A percentile compares a stretch with the other conserved stretches of the same genome.
phyloP scores from a whole-genome alignment of 1,140 invertebrate species.

The Lysiphlebus fabarum region DNA sequence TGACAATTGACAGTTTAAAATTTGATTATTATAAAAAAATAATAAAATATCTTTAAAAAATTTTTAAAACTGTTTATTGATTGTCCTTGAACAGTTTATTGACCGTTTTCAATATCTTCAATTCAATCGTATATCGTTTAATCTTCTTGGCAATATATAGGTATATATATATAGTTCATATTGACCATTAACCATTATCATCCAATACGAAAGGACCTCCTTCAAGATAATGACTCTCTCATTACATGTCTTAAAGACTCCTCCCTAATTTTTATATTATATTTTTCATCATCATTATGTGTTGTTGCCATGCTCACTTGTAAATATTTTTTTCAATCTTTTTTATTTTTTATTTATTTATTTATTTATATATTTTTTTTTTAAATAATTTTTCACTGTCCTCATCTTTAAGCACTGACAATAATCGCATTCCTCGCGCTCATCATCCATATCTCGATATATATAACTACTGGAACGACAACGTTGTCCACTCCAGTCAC shows the following conservation, averaged over 20 bases:
- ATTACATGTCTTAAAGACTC: slow-evolving; percentile 6
- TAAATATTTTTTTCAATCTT: neutral
- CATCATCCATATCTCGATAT: slow-evolving; percentile 11
- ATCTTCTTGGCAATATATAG: no score
- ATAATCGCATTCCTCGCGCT: slow-evolving; percentile 11
- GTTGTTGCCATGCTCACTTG: neutral
- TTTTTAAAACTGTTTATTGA: neutral
- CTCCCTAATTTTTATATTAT: neutral
- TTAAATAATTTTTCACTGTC: no score
- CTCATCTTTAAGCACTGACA: neutral
- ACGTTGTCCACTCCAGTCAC: slow-evolving; percentile 18
- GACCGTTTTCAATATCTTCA: slow-evolving; percentile 10
- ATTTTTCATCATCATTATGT: neutral
- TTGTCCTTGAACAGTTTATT: slow-evolving; percentile 10
- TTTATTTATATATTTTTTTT: no score
- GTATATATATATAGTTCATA: neutral
- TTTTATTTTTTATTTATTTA: no score
- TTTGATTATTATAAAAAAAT: no score
- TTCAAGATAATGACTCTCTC: slow-evolving; percentile 1
- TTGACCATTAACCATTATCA: slow-evolving; percentile 8
- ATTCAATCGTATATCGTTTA: neutral
- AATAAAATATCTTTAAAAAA: no score
- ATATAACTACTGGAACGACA: neutral
- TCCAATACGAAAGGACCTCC: neutral
- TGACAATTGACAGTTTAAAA: no score